Base-by-base conservation (phyloP, 1,140 invertebrate genomes). In the Epicauta chinensis region DNA sequence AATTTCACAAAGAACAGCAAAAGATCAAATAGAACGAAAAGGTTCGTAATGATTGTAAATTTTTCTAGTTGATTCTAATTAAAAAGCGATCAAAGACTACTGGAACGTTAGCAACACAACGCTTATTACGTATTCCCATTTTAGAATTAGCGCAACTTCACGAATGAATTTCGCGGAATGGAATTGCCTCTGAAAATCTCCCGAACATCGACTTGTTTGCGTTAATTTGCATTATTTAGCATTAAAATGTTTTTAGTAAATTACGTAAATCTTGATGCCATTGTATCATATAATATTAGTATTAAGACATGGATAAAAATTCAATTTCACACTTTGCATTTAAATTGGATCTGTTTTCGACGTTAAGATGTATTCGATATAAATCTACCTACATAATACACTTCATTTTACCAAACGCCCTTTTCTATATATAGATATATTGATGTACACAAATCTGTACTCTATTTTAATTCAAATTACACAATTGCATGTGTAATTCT, bases 181-280 rank as follows among this genome's bases (percentile, higher is more conserved):
- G 48, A 54, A 54, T 50, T 40, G 37, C 44, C 38, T 54, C 45
- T 49, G 10, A 39, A 54, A 49, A 54, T 30, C 17, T 49, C 23
- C 23, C 13, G 35, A 49, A 46, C 40, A 54, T 54, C 52, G 43
- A 41, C 44, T 49, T 54, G 52, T 54, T 54, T 54, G 44, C 46
- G 32, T 54, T 49, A 48, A 54, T 54, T 54, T 54, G 39, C 52
- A 54, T 54, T 42, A 49, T 49, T 54, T 54, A 54, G 39, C 52
- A 54, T 54, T 54, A 54, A 54, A 49, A 49, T 53, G 40, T 37
- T 35, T 23, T 44, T 52, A 47, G 16, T 47, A 47, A 47, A 47
- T 47, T 47, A 47, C 45, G 45, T 38, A 53, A 53, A 53, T 53
- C 43, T 44, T 46, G 31, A 38, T 37, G 42, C 42, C 31, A 53